Base-by-base conservation (phyloP, 2,113 vertebrate genomes). In the Anolis carolinensis region DNA sequence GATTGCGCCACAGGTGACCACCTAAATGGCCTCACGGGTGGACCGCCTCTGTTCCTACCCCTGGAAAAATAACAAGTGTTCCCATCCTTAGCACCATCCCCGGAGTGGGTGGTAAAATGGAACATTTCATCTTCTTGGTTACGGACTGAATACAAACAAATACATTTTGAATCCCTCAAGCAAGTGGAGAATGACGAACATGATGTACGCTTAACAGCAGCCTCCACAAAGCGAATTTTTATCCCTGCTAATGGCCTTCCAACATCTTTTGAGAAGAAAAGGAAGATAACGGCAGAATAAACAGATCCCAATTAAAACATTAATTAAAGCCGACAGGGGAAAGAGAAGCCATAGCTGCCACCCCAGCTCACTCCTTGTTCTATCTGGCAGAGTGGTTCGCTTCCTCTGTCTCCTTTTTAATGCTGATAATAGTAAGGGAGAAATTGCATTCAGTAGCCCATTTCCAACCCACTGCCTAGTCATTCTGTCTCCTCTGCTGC, bases 301-400 rank as follows among this genome's bases (percentile, higher is more conserved):
- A 83, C 21, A 87, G 87, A 86, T 83, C 83, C 87, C 89, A 90
- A 92, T 65, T 89, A 86, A 90, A 92, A 83, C 86, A 89, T 76
- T 93, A 89, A 92, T 93, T 91, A 86, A 89, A 87, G n/a, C 10
- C n/a, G 32, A 34, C 1, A 36, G 63, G 75, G 74, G 30, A 9
- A n/a, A 34, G n/a, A 55, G 16, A 36, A 67, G 73, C 73, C 30
- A 23, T 20, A n/a, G 20, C 9, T 14, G 59, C 16, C 16, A 7
- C 27, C 73, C 7, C 16, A 8, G 8, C 50, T 90, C 70, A 81
- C 76, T 6, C 62, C 27, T 14, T 71, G 8, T 72, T 16, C 52
- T 71, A 13, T 34, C n/a, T 16, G 82, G 74, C 62, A 20, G 76
- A 90, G 74, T 30, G 88, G n/a, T 25, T 88, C 27, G 6, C 82